Base-by-base conservation (phyloP, 2,113 vertebrate genomes). In the Agapornis roseicollis region DNA sequence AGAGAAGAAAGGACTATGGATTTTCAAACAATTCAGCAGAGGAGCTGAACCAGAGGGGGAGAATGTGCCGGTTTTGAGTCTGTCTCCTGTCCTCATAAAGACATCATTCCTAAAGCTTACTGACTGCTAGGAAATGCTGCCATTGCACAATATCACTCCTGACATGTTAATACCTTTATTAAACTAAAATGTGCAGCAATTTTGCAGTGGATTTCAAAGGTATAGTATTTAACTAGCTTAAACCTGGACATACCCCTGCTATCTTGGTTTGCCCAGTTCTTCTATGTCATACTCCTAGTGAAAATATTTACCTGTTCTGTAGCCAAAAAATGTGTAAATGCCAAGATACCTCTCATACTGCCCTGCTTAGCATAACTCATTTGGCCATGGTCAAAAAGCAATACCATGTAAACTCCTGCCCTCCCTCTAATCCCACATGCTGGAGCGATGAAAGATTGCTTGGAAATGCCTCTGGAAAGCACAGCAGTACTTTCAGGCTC, bases 21-120 rank as follows among this genome's bases (percentile, higher is more conserved):
- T 96, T 86, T 94, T 72, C 89, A 86, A 93, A 81, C 50, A 86
- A 39, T 93, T 93, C 74, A 79, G 66, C 65, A 23, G 61, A 93
- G 41, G 52, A 84, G 44, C 65, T 81, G 60, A 97, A 73, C 12
- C 13, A 2, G 39, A 65, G 55, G 11, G 17, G 50, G 50, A 31
- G 42, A 28, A 64, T 4, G 10, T 83, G 60, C 39, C 29, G 50
- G 73, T 66, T 86, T 47, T 41, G 35, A 84, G 5, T 73, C 72
- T 91, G 33, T 68, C 68, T 89, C 44, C 56, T 88, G 42, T 63
- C 39, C 37, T 13, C 50, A 17, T 35, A 72, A 72, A 77, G 41
- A 5, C 64, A 41, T 70, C 6, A 16, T 85, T 94, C 47, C 68
- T 78, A 39, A 88, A 86, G 69, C 66, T 93, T 28, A 29, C 0